Conservation (phyloP, 2,888 invertebrate genomes). For the Seira ritae region DNA sequence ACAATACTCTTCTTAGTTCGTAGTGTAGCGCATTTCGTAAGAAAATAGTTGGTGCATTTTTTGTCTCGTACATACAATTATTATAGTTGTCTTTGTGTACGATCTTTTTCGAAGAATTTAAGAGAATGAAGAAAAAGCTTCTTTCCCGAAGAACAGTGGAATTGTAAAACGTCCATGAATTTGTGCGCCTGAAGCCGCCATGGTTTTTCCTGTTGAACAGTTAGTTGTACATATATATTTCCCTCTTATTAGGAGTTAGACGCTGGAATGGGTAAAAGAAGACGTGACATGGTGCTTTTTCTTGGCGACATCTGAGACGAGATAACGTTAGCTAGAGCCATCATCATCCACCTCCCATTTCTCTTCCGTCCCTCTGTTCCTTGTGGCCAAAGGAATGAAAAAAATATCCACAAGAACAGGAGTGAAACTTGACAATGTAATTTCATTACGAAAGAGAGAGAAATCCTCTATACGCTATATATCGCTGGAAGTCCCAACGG, state of each 20-base stretch:
- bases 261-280: neutral
- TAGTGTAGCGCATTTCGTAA: too few relatives aligned
- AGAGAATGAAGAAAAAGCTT: too few relatives aligned
- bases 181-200: neutral
- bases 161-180: neutral
- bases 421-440: constrained; percentile 6
- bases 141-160: too few relatives aligned
- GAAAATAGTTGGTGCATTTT: too few relatives aligned
- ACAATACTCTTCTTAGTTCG: too few relatives aligned
- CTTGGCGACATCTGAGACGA: neutral
- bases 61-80: too few relatives aligned
- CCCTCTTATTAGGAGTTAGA: neutral
- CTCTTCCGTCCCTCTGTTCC: neutral
- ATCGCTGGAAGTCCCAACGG: neutral
- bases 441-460: neutral
- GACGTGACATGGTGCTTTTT: neutral
- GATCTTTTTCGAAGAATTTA: too few relatives aligned
- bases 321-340: neutral
- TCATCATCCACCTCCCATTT: neutral
- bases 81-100: too few relatives aligned
- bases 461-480: too few relatives aligned
- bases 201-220: neutral
- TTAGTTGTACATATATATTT: neutral
- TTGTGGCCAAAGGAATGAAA: too few relatives aligned
- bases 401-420: neutral